Evolutionary conservation across 1,140 invertebrate species (phyloP).

Genomic region (Orius laevigatus): DNA sequence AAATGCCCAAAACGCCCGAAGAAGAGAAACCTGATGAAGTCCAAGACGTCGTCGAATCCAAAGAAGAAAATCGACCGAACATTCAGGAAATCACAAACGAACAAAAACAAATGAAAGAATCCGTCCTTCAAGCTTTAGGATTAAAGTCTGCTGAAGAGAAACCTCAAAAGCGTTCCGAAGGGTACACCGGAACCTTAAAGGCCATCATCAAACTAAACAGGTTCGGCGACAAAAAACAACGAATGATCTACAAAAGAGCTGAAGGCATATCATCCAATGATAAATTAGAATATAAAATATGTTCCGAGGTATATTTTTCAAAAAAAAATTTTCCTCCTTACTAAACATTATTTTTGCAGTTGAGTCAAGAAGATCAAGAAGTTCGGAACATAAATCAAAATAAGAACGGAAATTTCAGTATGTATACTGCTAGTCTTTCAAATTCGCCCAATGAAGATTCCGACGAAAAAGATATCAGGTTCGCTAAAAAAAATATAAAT

Average conservation of each 20-base stretch:
- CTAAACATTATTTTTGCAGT: too few species aligned
- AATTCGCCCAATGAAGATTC: too few species aligned
- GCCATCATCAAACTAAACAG: slow-evolving; percentile 16
- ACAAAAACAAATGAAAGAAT: slow-evolving; percentile 14
- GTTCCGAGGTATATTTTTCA: slow-evolving; percentile 13
- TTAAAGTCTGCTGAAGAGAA: slow-evolving; percentile 13
- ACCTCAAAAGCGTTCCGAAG: slow-evolving; percentile 7
- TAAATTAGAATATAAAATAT: slow-evolving; percentile 11
- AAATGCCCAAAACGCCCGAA: background rate
- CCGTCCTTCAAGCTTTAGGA: slow-evolving; percentile 13
- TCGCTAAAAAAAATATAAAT: too few species aligned
- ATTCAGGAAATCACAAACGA: slow-evolving; percentile 1
- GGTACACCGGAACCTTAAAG: slow-evolving; percentile 16
- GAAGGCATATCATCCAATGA: slow-evolving; percentile 7
- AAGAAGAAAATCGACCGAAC: background rate
- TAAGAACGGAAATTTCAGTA: too few species aligned
- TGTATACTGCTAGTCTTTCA: too few species aligned
- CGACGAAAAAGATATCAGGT: too few species aligned
- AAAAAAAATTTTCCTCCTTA: background rate
- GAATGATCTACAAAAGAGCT: slow-evolving; percentile 12
- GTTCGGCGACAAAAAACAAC: slow-evolving; percentile 10
- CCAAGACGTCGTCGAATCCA: background rate
- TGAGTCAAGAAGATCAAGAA: too few species aligned
- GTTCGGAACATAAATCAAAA: too few species aligned
- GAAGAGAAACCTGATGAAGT: background rate